phyloP scores from a whole-genome alignment of 2,797 vertebrate genomes.

The Perodicticus potto region DNA sequence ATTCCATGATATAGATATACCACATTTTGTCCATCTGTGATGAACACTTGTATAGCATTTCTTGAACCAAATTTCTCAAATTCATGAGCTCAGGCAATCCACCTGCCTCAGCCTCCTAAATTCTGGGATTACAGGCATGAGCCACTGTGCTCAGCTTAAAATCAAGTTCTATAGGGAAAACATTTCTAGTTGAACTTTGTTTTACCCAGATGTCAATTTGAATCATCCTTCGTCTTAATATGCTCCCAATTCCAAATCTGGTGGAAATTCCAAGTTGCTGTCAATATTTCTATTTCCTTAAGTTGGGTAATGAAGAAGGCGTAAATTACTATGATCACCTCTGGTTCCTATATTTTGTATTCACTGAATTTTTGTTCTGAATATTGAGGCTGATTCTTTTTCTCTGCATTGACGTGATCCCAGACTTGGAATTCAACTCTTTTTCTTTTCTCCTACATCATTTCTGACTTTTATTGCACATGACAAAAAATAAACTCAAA shows the following conservation, averaged over 20 bases:
- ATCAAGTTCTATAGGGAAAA: background rate
- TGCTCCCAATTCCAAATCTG: background rate
- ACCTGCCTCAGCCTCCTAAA: too few species aligned
- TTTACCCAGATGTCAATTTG: constrained; percentile 2
- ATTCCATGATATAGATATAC: background rate
- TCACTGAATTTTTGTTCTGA: background rate
- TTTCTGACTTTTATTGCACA: background rate
- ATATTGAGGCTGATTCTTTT: constrained; percentile 17
- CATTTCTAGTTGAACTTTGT: background rate
- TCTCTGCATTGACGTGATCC: background rate
- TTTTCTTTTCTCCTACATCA: background rate
- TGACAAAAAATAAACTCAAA: background rate
- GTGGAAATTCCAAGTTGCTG: background rate
- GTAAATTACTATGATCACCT: background rate
- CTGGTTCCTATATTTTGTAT: background rate
- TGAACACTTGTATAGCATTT: background rate
- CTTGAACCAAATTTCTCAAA: constrained; percentile 34
- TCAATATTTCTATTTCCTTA: background rate
- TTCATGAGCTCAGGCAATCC: too few species aligned
- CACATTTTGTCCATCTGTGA: background rate
- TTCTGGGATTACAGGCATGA: too few species aligned
- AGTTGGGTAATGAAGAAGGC: background rate
- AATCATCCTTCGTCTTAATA: constrained; percentile 35
- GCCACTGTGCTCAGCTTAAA: too few species aligned
- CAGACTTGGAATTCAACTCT: background rate